Evolutionary conservation across 2,888 invertebrate species (phyloP), one percentile per base, ranked within the genome.

Genomic region (Orgyia antiqua): DNA sequence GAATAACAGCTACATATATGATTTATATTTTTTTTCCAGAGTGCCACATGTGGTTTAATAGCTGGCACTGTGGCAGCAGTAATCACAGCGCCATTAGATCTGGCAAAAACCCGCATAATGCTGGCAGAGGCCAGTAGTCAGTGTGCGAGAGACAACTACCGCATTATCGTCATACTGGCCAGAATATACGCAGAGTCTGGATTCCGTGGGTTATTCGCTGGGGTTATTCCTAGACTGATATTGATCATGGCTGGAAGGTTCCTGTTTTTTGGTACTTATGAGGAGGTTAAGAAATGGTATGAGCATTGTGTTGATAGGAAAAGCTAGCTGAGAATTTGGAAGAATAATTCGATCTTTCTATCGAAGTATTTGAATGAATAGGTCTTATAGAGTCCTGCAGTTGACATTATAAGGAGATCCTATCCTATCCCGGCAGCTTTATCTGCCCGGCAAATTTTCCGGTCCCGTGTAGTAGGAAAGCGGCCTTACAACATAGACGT

Each of bases 91-190:
- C 99, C 99, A 0, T 78, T 99, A 13, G 99, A 99, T 86, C 95
- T 99, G 10, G 95, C 95, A 0, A 99, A 99, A 87, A 99, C 99
- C 0, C 88, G 99, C 56, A 97, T 99, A 42, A 99, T 99, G 97
- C 77, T 99, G 17, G 93, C 96, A 0, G 89, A 92, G 31, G 82
- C 76, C 2, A 23, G 18, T 2, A 10, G 4, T 5, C 0, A 2
- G 10, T 9, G 10, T 2, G 3, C 12, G 8, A 0, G 4, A 10
- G 3, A 3, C 15, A 23, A 71, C 10, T 68, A 78, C 8, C 44
- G 64, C 8, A 79, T 93, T 28, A 57, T 59, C 0, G 79, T 78
- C 0, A 88, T 91, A 21, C 66, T 93, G 7, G 60, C 59, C 20
- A 67, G 69, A 15, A 88, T 96, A 32, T 93, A 93, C 65, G 55